phyloP scores from a whole-genome alignment of 2,888 invertebrate species.

The Rapana venosa region DNA sequence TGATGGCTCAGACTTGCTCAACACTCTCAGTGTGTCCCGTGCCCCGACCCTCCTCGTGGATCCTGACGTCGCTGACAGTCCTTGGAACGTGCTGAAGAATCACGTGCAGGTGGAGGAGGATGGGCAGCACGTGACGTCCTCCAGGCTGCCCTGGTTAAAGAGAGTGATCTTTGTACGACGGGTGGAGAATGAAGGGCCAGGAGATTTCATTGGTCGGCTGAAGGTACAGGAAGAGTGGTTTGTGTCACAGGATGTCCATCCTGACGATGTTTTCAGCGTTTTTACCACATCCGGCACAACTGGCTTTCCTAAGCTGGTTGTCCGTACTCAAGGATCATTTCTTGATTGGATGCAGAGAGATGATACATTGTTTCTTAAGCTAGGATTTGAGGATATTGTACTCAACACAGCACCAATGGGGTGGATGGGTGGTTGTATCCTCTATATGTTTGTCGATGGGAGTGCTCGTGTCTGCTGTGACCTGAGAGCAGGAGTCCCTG shows the following conservation, averaged over 20 bases:
- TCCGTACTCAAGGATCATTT: neutral
- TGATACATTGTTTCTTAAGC: neutral
- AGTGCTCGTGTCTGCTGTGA: neutral
- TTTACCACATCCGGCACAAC: conserved; percentile 23
- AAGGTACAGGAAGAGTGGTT: conserved; percentile 14
- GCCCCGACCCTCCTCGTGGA: conserved; percentile 27
- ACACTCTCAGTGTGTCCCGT: neutral
- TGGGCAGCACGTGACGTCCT: neutral
- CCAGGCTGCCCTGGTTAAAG: neutral
- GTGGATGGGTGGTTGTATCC: neutral
- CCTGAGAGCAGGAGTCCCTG: neutral
- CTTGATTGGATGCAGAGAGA: neutral
- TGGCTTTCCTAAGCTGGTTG: conserved; percentile 20
- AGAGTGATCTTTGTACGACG: neutral
- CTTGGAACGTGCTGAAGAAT: conserved; percentile 31
- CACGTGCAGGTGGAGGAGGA: neutral
- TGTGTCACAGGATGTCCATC: neutral
- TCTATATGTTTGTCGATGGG: neutral
- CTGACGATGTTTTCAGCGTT: neutral
- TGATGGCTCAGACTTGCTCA: conserved; percentile 36
- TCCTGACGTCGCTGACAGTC: conserved; percentile 26
- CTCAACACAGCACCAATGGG: neutral
- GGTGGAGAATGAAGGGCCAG: neutral
- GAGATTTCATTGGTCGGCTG: conserved; percentile 21
- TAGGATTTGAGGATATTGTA: neutral